Evolutionary conservation across 2,888 invertebrate genomes (phyloP).

Genomic region (Temnothorax rugatulus): DNA sequence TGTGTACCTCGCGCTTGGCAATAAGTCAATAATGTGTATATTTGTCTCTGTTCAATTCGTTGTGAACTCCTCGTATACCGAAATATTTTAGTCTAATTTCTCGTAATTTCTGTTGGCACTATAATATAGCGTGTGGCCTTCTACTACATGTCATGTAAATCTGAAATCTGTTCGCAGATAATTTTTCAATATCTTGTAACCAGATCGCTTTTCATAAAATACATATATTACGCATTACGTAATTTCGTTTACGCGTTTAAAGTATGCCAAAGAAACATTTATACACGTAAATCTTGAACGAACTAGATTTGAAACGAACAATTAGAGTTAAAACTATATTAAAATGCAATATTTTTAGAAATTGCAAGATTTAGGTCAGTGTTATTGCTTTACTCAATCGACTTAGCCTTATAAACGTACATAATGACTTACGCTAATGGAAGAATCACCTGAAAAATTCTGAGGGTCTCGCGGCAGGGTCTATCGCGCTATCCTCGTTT

Average conservation of each 20-base stretch:
- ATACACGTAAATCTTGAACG: neutral
- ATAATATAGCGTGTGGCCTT: conserved; percentile 62
- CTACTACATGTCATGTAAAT: conserved; percentile 43
- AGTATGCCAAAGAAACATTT: neutral
- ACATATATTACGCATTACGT: conserved; percentile 7
- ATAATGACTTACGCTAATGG: neutral
- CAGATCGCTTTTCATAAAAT: neutral
- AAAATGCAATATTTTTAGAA: neutral
- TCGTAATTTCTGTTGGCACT: conserved; percentile 73
- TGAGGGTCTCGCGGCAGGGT: neutral
- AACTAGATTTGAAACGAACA: neutral
- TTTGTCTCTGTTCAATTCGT: conserved; percentile 34
- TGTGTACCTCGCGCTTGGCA: conserved; percentile 60
- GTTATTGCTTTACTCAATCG: neutral
- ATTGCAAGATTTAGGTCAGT: neutral
- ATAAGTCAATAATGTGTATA: conserved; percentile 68
- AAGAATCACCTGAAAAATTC: neutral
- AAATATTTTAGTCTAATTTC: conserved; percentile 74
- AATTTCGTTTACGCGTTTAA: neutral
- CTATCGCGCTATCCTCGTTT: neutral
- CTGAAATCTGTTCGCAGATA: conserved; percentile 17
- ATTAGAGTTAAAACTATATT: neutral
- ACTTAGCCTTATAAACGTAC: neutral
- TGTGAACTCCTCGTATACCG: conserved; percentile 50
- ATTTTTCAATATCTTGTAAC: conserved; percentile 9